Base-by-base conservation (phyloP, 2,888 invertebrate species). In the Sinhomidia bicolor region DNA sequence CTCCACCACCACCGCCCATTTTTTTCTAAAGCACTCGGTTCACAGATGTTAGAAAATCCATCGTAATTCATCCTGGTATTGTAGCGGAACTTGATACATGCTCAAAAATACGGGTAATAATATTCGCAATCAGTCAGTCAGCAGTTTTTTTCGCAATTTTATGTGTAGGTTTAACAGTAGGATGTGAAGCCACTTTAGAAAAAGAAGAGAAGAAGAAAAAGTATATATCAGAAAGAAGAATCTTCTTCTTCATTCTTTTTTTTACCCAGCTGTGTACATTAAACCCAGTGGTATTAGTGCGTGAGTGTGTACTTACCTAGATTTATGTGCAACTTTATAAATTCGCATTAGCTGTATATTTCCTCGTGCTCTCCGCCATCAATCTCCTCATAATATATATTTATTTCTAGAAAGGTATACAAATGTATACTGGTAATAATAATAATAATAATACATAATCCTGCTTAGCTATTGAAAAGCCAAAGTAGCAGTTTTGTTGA, bases 21-120 rank as follows among this genome's bases (percentile, higher is more conserved):
- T 20, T 78, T 36, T 41, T 47, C 26, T 60, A 36, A n/a, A 10
- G 47, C n/a, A 23, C 29, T 62, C 0, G 29, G 78, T 62, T 36
- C 85, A 78, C 85, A 85, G 76, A 76, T 85, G 85, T 60, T 85
- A 23, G 23, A 6, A 54, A 76, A 85, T 85, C 85, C 85, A 85
- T 78, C 76, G 78, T 74, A 78, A 85, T 85, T 85, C 57, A 84
- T 84, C 76, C 78, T 76, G 51, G 76, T 29, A 51, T 32, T 76
- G 29, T 29, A 29, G 23, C 51, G 14, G 51, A 51, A 20, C 57
- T 60, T 60, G 60, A 79, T 60, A 79, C 41, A 60, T 36, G 23
- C 60, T 79, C 79, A 60, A 54, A 60, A 54, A 79, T 76, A 51
- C 29, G 76, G 76, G n/a, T n/a, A n/a, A 76, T 76, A 76, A 74